These are phyloP conservation scores for Sciurus carolinensis DNA, from an alignment of 2,797 vertebrate species.

Conservation along the genomic window DNA sequence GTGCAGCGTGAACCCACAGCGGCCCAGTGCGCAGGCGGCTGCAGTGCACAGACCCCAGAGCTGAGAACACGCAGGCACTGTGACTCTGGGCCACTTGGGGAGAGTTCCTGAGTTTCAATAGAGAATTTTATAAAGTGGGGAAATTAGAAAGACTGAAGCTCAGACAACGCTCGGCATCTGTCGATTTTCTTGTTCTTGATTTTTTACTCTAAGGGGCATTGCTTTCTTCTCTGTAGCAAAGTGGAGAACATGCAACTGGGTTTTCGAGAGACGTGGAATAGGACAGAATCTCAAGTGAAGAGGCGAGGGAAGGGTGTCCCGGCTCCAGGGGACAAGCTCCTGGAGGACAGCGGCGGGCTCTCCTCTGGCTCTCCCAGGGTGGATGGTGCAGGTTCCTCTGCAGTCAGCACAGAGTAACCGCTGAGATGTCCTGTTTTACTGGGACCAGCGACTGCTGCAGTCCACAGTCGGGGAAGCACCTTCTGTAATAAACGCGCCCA, in stretches of 20 bases:
- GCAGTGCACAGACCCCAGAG: background rate
- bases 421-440: background rate
- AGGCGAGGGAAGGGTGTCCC: background rate
- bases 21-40: background rate
- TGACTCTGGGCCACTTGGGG: too few relatives aligned
- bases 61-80: background rate
- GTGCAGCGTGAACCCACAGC: background rate
- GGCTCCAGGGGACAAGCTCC: background rate
- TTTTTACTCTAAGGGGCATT: background rate
- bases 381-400: background rate
- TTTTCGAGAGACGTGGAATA: background rate
- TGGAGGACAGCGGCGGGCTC: background rate
- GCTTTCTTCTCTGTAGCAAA: background rate
- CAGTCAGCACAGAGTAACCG: background rate
- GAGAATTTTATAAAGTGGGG: too few relatives aligned
- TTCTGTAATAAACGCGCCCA: background rate
- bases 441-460: background rate
- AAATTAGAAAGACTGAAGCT: background rate
- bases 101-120: too few relatives aligned
- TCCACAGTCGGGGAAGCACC: background rate
- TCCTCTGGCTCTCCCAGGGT: background rate
- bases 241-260: background rate
- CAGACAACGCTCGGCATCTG: rapidly evolving
- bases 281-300: background rate
- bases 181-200: background rate